phyloP scores from a whole-genome alignment of 2,113 vertebrate genomes.

The Takifugu flavidus region DNA sequence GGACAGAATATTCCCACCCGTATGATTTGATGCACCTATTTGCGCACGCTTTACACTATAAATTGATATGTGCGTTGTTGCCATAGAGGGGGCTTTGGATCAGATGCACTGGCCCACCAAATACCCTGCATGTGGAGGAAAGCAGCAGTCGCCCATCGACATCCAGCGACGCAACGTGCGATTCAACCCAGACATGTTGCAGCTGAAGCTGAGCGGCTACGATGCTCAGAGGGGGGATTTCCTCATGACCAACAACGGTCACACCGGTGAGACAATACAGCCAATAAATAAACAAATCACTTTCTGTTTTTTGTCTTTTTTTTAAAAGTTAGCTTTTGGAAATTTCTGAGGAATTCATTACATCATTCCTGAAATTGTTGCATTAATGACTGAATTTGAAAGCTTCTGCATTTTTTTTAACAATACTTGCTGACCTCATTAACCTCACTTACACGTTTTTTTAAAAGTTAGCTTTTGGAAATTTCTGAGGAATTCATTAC shows the following conservation, averaged over 20 bases:
- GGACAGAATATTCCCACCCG: too few species aligned
- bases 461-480: too few species aligned
- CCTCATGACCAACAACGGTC: conserved; percentile 85
- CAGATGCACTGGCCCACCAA: conserved; percentile 78
- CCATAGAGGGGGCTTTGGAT: conserved; percentile 75
- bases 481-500: too few species aligned
- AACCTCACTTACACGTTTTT: too few species aligned
- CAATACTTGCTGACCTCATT: too few species aligned
- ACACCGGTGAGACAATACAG: conserved; percentile 76
- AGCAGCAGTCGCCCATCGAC: conserved; percentile 84
- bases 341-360: too few species aligned
- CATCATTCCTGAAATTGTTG: too few species aligned
- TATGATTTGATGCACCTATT: too few species aligned
- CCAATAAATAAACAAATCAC: too few species aligned
- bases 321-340: too few species aligned
- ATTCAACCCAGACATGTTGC: conserved; percentile 68
- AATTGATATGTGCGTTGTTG: background rate
- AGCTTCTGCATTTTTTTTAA: background rate
- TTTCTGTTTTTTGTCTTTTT: too few species aligned
- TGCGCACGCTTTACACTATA: too few species aligned
- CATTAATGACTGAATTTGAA: background rate
- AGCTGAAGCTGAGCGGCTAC: conserved; percentile 77
- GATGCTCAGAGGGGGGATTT: conserved; percentile 63
- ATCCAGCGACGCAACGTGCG: conserved; percentile 76
- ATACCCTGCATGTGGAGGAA: conserved; percentile 76